phyloP scores from a whole-genome alignment of 2,888 invertebrate species.

The Cremastinae sp. region DNA sequence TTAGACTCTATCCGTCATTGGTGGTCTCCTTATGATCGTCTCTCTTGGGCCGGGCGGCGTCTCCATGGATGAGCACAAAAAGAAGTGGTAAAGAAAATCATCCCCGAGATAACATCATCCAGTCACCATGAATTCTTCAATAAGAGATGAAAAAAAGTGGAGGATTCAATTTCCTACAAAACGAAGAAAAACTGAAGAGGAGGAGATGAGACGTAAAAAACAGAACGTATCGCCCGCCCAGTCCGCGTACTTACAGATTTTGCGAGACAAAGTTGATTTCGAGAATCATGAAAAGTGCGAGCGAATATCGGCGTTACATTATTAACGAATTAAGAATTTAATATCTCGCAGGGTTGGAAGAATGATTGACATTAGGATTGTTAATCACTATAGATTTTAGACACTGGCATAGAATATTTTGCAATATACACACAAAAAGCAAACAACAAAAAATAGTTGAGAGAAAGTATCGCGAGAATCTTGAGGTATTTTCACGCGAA shows the following conservation, averaged over 20 bases:
- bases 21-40: conserved; percentile 98
- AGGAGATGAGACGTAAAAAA: conserved; percentile 20
- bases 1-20: conserved; percentile 98
- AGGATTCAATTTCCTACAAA: conserved; percentile 41
- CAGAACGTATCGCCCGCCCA: conserved; percentile 10
- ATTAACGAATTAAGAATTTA: conserved; percentile 34
- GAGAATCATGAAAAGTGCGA: neutral
- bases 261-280: neutral
- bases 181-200: conserved; percentile 25
- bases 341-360: conserved; percentile 60
- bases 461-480: conserved; percentile 43
- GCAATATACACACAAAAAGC: conserved; percentile 21
- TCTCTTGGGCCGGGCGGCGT: conserved; percentile 99
- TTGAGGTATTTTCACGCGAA: conserved; percentile 22
- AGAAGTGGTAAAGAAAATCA: conserved; percentile 90
- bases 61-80: conserved; percentile 99
- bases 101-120: conserved; percentile 38
- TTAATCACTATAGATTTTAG: conserved; percentile 51
- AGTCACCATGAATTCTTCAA: conserved; percentile 22
- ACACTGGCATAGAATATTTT: conserved; percentile 27
- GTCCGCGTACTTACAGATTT: conserved; percentile 4
- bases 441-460: conserved; percentile 35
- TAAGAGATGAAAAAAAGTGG: conserved; percentile 8
- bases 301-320: conserved; percentile 23
- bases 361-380: conserved; percentile 56